These are phyloP conservation scores for Diglossa cyanea DNA, from an alignment of 2,797 vertebrate genomes.

Conservation along the genomic window DNA sequence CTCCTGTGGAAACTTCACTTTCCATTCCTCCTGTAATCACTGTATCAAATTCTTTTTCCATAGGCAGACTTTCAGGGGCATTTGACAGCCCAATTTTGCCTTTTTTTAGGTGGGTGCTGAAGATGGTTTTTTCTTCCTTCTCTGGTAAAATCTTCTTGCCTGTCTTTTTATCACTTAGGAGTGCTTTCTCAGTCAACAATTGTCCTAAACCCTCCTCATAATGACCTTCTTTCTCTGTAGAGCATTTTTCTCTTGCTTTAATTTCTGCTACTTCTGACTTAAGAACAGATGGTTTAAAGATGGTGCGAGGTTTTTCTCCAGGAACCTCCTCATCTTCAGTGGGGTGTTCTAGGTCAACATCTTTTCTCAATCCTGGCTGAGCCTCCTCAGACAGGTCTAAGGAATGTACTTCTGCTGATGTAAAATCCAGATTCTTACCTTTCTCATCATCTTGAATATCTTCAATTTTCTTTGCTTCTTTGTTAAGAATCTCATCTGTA, in stretches of 20 bases:
- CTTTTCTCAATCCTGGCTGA: background rate
- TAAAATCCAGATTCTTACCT: background rate
- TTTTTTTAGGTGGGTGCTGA: background rate
- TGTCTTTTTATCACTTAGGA: background rate
- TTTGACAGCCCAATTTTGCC: background rate
- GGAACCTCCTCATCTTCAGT: background rate
- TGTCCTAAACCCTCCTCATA: background rate
- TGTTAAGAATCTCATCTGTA: background rate
- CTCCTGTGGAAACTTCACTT: background rate
- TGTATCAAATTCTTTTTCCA: background rate
- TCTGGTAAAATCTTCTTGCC: background rate
- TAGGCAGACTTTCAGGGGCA: background rate
- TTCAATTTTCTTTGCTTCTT: conserved; percentile 6
- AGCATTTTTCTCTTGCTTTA: background rate
- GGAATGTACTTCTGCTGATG: background rate
- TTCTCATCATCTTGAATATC: background rate
- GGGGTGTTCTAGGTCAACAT: background rate
- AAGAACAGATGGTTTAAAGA: background rate
- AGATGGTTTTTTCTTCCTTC: background rate
- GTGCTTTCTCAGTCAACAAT: background rate
- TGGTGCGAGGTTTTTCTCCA: background rate
- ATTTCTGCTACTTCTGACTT: background rate
- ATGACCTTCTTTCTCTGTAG: background rate
- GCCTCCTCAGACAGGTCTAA: background rate
- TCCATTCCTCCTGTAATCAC: background rate